Conservation (phyloP, 2,797 vertebrate species). For the Eulemur mongoz region DNA sequence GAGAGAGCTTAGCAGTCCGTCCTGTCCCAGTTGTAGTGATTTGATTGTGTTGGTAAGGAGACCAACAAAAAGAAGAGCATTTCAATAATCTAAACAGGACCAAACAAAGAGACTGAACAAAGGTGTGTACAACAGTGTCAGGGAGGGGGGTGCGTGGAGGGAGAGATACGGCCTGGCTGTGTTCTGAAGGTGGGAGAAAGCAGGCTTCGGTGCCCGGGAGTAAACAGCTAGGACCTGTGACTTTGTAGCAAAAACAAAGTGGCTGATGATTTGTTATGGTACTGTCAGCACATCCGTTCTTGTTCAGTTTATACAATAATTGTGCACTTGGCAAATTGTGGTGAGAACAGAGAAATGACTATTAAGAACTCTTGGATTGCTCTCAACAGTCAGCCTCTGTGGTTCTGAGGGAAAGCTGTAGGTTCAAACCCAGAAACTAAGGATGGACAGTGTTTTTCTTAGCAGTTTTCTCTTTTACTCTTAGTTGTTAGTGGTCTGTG, state of each 20-base stretch:
- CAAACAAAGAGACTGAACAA: slow-evolving; percentile 72
- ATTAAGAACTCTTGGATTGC: slow-evolving; percentile 71
- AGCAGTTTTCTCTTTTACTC: slow-evolving; percentile 50
- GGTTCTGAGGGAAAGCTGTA: slow-evolving; percentile 73
- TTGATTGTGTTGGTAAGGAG: slow-evolving; percentile 65
- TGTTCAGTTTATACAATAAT: slow-evolving; percentile 63
- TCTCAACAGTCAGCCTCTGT: slow-evolving; percentile 73
- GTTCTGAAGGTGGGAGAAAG: slow-evolving; percentile 71
- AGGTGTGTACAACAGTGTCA: slow-evolving; percentile 38
- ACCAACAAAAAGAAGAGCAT: slow-evolving; percentile 67
- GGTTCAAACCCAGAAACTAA: slow-evolving; percentile 74
- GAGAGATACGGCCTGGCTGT: slow-evolving; percentile 53
- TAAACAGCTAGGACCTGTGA: slow-evolving; percentile 42
- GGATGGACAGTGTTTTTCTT: not conserved
- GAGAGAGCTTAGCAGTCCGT: not conserved
- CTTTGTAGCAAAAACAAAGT: slow-evolving; percentile 46
- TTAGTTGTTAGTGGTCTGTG: slow-evolving; percentile 32
- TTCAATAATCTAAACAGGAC: slow-evolving; percentile 63
- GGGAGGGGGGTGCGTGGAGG: not conserved
- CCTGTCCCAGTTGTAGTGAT: slow-evolving; percentile 60
- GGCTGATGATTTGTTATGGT: slow-evolving; percentile 61
- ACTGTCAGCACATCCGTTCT: slow-evolving; percentile 66
- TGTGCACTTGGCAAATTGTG: slow-evolving; percentile 67
- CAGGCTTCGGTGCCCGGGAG: slow-evolving; percentile 17
- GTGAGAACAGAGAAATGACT: slow-evolving; percentile 43